phyloP scores from a whole-genome alignment of 2,797 vertebrate species.

The Phataginus tricuspis region DNA sequence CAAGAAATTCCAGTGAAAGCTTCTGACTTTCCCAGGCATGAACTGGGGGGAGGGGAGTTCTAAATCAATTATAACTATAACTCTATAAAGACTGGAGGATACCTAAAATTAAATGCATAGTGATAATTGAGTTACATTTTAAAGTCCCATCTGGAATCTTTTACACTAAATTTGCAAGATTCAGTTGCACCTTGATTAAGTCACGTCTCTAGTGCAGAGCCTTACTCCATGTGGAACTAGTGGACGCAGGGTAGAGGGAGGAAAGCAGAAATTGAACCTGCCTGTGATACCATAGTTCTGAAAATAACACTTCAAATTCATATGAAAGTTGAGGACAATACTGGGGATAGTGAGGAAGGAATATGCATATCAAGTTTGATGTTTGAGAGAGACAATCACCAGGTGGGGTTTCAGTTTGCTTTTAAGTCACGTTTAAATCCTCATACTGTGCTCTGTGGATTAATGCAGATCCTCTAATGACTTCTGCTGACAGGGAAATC shows the following conservation, averaged over 20 bases:
- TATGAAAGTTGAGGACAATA: background rate
- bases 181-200: background rate
- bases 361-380: background rate
- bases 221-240: background rate
- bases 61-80: background rate
- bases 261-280: background rate
- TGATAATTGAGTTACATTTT: background rate
- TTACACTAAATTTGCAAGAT: background rate
- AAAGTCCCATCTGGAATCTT: background rate
- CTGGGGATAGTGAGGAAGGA: background rate
- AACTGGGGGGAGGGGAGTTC: background rate
- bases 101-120: background rate
- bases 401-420: background rate
- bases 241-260: rapidly evolving
- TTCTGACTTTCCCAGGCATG: background rate
- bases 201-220: background rate
- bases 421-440: background rate
- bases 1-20: background rate
- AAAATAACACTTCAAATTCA: background rate
- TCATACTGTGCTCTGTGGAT: background rate
- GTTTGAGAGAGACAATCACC: background rate
- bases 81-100: background rate
- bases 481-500: background rate
- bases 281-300: background rate
- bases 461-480: background rate